Conservation (phyloP, 2,797 vertebrate species). For the Myiotriccus ornatus region DNA sequence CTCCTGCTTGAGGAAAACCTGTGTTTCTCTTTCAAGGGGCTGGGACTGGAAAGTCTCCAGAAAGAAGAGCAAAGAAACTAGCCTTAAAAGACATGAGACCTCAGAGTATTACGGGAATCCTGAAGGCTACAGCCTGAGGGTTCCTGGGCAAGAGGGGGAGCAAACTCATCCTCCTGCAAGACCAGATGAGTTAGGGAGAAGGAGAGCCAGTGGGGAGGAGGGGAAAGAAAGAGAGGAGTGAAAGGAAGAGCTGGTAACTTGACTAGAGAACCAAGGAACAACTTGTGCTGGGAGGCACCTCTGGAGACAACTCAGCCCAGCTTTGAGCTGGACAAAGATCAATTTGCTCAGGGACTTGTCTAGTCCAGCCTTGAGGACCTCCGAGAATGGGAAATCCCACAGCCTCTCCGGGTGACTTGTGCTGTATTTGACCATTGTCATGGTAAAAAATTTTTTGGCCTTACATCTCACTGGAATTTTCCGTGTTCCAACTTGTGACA, state of each 20-base stretch:
- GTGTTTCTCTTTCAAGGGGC: not conserved
- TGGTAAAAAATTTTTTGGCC: not conserved
- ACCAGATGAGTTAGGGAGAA: accelerated
- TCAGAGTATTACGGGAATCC: not conserved
- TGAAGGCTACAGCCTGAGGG: not conserved
- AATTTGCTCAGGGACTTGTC: not conserved
- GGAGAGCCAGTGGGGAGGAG: not conserved
- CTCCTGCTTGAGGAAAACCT: not conserved
- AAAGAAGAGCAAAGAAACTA: not conserved
- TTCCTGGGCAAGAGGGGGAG: not conserved
- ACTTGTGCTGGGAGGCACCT: not conserved
- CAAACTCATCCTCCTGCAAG: not conserved
- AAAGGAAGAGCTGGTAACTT: not conserved
- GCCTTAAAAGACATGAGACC: not conserved
- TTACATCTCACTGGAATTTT: conserved; percentile 28
- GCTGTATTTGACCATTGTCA: not conserved
- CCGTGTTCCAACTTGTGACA: conserved; percentile 19
- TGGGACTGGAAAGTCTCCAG: not conserved
- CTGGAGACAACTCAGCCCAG: not conserved
- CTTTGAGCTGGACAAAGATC: not conserved
- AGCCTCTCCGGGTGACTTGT: not conserved
- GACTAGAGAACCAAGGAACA: not conserved
- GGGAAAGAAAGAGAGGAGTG: not conserved
- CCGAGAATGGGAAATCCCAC: not conserved
- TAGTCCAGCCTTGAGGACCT: not conserved